Base-by-base conservation (phyloP, 2,888 invertebrate species). In the Lacanobia wlatinum region DNA sequence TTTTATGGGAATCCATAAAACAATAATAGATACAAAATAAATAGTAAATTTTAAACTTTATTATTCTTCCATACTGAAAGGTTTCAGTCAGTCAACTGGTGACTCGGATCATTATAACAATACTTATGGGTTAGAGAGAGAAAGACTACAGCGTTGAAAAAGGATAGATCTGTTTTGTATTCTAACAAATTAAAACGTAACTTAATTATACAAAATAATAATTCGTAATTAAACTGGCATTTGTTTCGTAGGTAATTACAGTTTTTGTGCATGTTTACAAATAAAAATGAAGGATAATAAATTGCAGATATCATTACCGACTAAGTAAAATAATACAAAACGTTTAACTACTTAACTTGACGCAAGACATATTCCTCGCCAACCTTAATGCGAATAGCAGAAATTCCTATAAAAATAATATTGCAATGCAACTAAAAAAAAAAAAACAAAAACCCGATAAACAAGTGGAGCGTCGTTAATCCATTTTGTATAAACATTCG, bases 401-500 rank as follows among this genome's bases (percentile, higher is more conserved):
- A 53, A 58, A 71, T 70, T 73, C 58, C 55, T 66, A 67, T 52
- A 70, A 75, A 75, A 78, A 65, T 71, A 72, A 70, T 70, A 75
- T 61, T 50, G 63, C 71, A 69, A 67, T 50, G 63, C 71, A 71
- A 67, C 14, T 76, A 84, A 86, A 79, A 85, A 74, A 78, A 28
- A 34, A 34, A 34, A 34, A 34, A 82, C 81, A 82, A 74, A 85
- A 79, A 76, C 71, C 66, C 69, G 83, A 84, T 82, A 82, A 78
- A 79, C 76, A 82, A 81, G 71, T 79, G 64, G 74, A 78, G 78
- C 82, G 77, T 87, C 83, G 85, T 87, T 88, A 90, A 90, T 90
- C 86, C 87, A 86, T 87, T 85, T 86, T 87, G 81, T 80, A 90
- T 89, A 90, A 90, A 89, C 90, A 89, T 85, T 87, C 85, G 90